phyloP scores from a whole-genome alignment of 2,797 vertebrate genomes.

The Dallia pectoralis region DNA sequence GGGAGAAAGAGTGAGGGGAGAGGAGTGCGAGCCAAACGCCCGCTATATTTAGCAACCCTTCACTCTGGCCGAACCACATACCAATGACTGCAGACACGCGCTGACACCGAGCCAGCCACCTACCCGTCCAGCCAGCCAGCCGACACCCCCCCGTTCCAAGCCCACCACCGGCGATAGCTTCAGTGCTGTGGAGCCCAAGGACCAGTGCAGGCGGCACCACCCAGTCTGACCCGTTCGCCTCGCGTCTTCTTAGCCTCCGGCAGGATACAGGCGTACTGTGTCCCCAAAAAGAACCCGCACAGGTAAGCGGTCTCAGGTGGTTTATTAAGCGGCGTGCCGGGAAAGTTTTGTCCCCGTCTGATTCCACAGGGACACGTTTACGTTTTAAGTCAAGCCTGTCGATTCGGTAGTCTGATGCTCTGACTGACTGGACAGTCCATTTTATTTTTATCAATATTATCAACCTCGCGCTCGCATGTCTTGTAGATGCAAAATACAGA shows the following conservation, averaged over 20 bases:
- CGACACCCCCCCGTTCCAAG: constrained; percentile 20
- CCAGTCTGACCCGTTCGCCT: constrained; percentile 53
- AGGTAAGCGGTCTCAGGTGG: constrained; percentile 40
- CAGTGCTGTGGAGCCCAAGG: constrained; percentile 71
- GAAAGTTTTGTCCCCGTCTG: constrained; percentile 16
- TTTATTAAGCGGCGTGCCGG: constrained; percentile 42
- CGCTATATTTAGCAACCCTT: constrained; percentile 87
- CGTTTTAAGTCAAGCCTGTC: constrained; percentile 29
- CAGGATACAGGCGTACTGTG: constrained; percentile 57
- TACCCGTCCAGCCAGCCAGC: constrained; percentile 34
- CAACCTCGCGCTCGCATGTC: constrained; percentile 1
- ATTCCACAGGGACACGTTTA: constrained; percentile 24
- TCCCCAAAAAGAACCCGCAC: constrained; percentile 42
- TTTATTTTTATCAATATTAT: constrained; percentile 5
- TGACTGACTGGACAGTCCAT: neutral
- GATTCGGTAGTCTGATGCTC: neutral
- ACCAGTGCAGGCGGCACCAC: constrained; percentile 63
- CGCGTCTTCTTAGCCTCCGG: constrained; percentile 52
- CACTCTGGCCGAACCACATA: constrained; percentile 84
- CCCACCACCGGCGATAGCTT: constrained; percentile 39
- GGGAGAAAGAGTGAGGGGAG: neutral
- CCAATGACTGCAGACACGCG: constrained; percentile 80
- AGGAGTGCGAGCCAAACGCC: constrained; percentile 16
- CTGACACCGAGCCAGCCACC: constrained; percentile 46
- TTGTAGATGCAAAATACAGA: neutral